phyloP scores from a whole-genome alignment of 2,888 invertebrate species.

The Sylvicola cinctus region DNA sequence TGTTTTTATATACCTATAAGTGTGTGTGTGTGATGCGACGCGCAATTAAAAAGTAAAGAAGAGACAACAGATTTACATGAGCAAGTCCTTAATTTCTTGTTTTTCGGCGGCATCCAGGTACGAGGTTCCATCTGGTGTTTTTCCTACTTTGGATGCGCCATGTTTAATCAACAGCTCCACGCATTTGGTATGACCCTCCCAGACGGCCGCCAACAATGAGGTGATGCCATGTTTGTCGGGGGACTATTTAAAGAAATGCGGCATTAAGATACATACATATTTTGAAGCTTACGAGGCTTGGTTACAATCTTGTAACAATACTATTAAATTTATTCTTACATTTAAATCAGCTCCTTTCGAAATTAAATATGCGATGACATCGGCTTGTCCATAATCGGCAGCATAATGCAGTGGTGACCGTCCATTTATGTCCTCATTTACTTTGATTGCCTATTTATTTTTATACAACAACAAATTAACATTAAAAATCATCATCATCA shows the following conservation, averaged over 20 bases:
- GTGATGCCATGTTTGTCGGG: slow-evolving; percentile 91
- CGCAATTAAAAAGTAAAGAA: too few species aligned
- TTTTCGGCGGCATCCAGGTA: slow-evolving; percentile 82
- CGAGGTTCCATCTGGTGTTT: slow-evolving; percentile 69
- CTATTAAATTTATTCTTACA: slow-evolving; percentile 37
- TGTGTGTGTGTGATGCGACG: too few species aligned
- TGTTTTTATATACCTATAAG: too few species aligned
- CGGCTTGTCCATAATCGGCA: slow-evolving; percentile 87
- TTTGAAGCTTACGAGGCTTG: neutral
- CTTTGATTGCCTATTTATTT: slow-evolving; percentile 44
- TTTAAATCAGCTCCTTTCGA: slow-evolving; percentile 83
- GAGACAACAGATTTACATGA: slow-evolving; percentile 16
- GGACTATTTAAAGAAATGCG: slow-evolving; percentile 36
- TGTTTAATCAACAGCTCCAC: slow-evolving; percentile 67
- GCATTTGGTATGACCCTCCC: slow-evolving; percentile 88
- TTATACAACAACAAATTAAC: slow-evolving; percentile 9
- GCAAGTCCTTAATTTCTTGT: slow-evolving; percentile 67
- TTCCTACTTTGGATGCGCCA: slow-evolving; percentile 66
- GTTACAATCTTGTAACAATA: too few species aligned
- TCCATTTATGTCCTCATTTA: slow-evolving; percentile 75
- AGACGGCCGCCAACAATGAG: slow-evolving; percentile 83
- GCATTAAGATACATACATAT: neutral
- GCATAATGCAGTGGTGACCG: slow-evolving; percentile 82
- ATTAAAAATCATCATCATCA: slow-evolving; percentile 6
- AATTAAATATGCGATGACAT: slow-evolving; percentile 71